Evolutionary conservation across 2,113 vertebrate species (phyloP).

Genomic region (Python bivittatus): DNA sequence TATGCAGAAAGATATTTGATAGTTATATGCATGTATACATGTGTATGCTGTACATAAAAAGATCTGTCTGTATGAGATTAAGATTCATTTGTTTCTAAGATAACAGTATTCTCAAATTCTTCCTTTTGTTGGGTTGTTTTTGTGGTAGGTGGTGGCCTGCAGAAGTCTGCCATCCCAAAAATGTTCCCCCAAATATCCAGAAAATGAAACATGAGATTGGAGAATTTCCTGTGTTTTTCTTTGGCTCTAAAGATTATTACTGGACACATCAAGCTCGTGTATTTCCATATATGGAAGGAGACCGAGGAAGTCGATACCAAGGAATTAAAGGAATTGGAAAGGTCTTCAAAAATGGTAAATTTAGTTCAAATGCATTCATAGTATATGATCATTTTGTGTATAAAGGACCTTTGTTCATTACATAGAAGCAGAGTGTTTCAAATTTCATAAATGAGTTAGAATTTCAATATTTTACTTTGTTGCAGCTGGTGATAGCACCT

Average conservation of each 20-base stretch:
- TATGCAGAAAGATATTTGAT: neutral
- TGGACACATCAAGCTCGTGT: constrained; percentile 98
- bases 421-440: neutral
- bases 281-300: constrained; percentile 98
- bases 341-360: constrained; percentile 93
- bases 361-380: neutral
- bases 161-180: constrained; percentile 95
- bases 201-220: constrained; percentile 96
- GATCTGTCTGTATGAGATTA: neutral
- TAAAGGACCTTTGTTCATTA: neutral
- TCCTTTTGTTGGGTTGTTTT: constrained; percentile 68
- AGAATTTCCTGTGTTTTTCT: constrained; percentile 99
- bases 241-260: constrained; percentile 98
- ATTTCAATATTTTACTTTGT: neutral
- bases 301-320: constrained; percentile 91
- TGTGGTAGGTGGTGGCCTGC: constrained; percentile 96
- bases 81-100: constrained; percentile 5
- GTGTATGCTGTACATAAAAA: neutral
- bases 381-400: neutral
- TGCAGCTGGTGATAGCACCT: neutral
- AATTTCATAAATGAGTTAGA: neutral
- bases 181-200: constrained; percentile 97
- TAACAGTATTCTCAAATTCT: constrained; percentile 25
- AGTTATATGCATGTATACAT: neutral
- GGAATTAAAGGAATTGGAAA: constrained; percentile 89